phyloP scores from a whole-genome alignment of 2,888 invertebrate species.

The Cheilosia scutellata region DNA sequence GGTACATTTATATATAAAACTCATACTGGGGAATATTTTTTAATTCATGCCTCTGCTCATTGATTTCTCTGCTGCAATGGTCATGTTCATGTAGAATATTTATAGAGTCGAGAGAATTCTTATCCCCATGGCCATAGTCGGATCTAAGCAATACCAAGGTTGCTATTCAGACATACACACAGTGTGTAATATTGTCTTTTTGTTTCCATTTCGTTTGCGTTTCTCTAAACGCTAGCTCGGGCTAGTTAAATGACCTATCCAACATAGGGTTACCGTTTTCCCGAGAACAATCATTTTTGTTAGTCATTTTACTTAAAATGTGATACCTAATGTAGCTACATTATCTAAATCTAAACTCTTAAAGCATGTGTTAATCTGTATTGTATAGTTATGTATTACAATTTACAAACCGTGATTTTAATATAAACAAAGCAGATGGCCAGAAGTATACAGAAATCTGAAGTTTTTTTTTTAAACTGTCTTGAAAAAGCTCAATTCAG shows the following conservation, averaged over 20 bases:
- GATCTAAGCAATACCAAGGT: conserved; percentile 62
- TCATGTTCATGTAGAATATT: conserved; percentile 22
- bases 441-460: too few relatives aligned
- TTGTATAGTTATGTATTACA: too few relatives aligned
- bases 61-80: conserved; percentile 57
- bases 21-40: conserved; percentile 23
- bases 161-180: conserved; percentile 30
- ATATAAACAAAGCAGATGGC: too few relatives aligned
- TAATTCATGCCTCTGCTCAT: conserved; percentile 69
- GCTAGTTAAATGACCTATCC: conserved; percentile 62
- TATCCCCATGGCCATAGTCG: conserved; percentile 17
- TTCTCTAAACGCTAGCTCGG: neutral
- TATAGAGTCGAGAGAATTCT: conserved; percentile 35
- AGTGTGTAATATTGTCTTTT: conserved; percentile 36
- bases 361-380: too few relatives aligned
- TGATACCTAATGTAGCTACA: neutral
- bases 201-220: conserved; percentile 6
- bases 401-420: too few relatives aligned
- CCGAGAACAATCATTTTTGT: neutral
- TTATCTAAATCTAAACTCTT: neutral
- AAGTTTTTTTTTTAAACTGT: too few relatives aligned
- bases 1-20: neutral
- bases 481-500: too few relatives aligned
- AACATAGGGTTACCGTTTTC: conserved; percentile 40
- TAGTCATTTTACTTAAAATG: too few relatives aligned